Evolutionary conservation across 2,888 invertebrate genomes (phyloP).

Genomic region (Nephrotoma flavescens): DNA sequence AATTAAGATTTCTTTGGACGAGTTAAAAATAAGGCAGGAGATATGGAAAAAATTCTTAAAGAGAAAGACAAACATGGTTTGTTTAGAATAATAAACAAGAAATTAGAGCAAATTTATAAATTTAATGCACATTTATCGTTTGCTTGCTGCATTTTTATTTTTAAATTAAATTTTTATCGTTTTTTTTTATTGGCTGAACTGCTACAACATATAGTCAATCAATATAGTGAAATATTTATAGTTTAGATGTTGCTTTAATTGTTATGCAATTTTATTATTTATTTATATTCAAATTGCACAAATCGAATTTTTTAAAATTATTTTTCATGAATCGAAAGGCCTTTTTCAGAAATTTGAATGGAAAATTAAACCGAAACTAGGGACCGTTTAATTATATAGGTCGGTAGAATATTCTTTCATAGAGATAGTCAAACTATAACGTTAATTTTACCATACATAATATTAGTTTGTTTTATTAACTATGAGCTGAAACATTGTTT

Average conservation of each 20-base stretch:
- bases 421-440: too few species aligned
- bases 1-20: slow-evolving; percentile 81
- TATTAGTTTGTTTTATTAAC: too few species aligned
- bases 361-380: too few species aligned
- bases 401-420: too few species aligned
- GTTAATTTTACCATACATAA: too few species aligned
- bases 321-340: not conserved
- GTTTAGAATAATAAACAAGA: slow-evolving; percentile 15
- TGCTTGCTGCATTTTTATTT: slow-evolving; percentile 1
- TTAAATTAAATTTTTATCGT: not conserved
- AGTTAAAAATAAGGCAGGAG: slow-evolving; percentile 90
- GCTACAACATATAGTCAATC: not conserved
- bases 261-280: slow-evolving; percentile 1
- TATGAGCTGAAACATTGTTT: too few species aligned
- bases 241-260: not conserved
- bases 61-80: slow-evolving; percentile 85
- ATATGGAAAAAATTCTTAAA: slow-evolving; percentile 80
- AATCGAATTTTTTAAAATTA: not conserved
- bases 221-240: not conserved
- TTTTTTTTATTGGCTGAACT: not conserved
- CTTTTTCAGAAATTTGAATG: not conserved
- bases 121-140: not conserved
- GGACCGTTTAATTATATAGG: too few species aligned
- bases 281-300: not conserved
- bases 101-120: slow-evolving; percentile 4